Conservation (phyloP, 2,797 vertebrate genomes). For the Poecilia wingei region DNA sequence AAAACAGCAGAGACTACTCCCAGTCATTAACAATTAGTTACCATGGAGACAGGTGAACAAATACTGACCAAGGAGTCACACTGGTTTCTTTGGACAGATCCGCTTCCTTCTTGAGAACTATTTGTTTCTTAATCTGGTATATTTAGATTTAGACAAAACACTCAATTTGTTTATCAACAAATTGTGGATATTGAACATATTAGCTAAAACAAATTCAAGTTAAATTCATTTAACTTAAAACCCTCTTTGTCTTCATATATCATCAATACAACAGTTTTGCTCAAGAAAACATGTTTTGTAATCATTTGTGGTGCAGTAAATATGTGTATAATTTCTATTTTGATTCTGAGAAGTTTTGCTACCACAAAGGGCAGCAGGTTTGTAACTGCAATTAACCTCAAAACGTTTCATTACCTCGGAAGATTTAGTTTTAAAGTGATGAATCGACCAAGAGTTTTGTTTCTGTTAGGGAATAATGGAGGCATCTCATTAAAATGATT, state of each 20-base stretch:
- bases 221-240: background rate
- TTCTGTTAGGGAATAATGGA: background rate
- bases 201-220: background rate
- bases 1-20: background rate
- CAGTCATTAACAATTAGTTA: background rate
- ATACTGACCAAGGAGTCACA: background rate
- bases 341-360: background rate
- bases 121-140: background rate
- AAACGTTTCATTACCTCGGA: background rate
- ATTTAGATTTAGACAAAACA: background rate
- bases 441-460: background rate
- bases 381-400: background rate
- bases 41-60: background rate
- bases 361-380: background rate
- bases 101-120: background rate
- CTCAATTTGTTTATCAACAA: background rate
- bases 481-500: background rate
- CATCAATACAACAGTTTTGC: background rate
- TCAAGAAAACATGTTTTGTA: background rate
- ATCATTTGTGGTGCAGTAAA: background rate
- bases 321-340: too few relatives aligned
- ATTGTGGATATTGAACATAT: background rate
- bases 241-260: background rate
- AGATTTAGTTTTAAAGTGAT: background rate
- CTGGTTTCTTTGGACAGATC: background rate